Percentiles rank a stretch among this genome's conserved stretches.
phyloP scores from a whole-genome alignment of 2,113 vertebrate species.

The Proterorhinus semilunaris region DNA sequence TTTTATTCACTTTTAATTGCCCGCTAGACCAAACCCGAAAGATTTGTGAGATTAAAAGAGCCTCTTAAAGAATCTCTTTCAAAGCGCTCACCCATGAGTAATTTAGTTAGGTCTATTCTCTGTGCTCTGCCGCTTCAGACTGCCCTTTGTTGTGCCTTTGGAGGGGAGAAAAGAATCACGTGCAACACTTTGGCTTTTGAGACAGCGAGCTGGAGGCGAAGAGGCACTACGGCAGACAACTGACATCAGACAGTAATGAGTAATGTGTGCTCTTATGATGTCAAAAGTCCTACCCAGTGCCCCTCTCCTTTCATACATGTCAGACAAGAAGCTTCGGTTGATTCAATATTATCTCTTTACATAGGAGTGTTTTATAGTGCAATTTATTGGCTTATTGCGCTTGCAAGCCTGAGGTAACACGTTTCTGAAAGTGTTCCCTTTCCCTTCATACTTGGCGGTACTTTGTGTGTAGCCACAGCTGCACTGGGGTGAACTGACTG shows the following conservation, averaged over 20 bases:
- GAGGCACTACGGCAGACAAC: neutral
- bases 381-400: no score
- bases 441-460: no score
- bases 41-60: conserved; percentile 36
- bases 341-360: no score
- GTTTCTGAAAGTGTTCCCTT: no score
- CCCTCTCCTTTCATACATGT: neutral
- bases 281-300: neutral
- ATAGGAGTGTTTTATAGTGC: no score
- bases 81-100: conserved; percentile 33
- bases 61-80: conserved; percentile 41
- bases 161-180: conserved; percentile 1
- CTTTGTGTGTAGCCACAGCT: no score
- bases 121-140: conserved; percentile 6
- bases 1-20: conserved; percentile 49
- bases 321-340: no score
- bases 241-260: neutral
- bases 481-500: no score
- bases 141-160: conserved; percentile 9
- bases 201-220: neutral
- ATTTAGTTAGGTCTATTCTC: conserved; percentile 33
- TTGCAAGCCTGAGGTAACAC: no score
- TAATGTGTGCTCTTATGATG: neutral
- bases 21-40: conserved; percentile 19
- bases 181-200: conserved; percentile 5